Evolutionary conservation across 2,888 invertebrate species (phyloP).

Genomic region (Anoplius nigerrimus): DNA sequence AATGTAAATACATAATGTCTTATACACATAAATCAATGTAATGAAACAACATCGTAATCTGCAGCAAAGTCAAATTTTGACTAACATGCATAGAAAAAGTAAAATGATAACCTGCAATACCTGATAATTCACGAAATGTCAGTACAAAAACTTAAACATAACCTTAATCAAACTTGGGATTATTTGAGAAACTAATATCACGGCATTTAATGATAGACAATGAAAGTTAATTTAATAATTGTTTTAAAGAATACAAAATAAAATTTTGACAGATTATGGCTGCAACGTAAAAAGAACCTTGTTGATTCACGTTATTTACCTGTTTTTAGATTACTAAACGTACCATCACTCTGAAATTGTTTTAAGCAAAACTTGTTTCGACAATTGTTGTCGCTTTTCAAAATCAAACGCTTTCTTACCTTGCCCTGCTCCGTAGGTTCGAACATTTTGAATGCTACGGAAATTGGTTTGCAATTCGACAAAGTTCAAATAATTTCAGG

Average conservation of each 20-base stretch:
- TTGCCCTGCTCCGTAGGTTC: conserved; percentile 70
- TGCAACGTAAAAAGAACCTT: background rate
- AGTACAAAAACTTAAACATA: background rate
- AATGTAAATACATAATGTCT: too few species aligned
- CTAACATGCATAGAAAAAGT: too few species aligned
- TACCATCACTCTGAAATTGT: background rate
- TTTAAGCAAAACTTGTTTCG: background rate
- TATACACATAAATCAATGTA: background rate
- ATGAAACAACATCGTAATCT: background rate
- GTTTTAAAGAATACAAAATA: background rate
- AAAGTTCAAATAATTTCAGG: conserved; percentile 32
- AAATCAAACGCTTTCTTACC: conserved; percentile 51
- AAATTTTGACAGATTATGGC: background rate
- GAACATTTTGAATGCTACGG: conserved; percentile 59
- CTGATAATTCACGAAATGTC: too few species aligned
- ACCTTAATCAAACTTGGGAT: background rate
- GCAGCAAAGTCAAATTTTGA: too few species aligned
- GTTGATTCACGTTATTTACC: conserved; percentile 31
- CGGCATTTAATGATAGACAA: too few species aligned
- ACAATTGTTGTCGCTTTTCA: background rate
- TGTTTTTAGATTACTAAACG: conserved; percentile 37
- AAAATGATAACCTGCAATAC: too few species aligned
- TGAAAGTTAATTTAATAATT: too few species aligned
- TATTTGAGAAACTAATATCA: too few species aligned
- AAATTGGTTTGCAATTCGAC: conserved; percentile 10